Conservation (phyloP, 2,113 vertebrate species). For the Pholis gunnellus region DNA sequence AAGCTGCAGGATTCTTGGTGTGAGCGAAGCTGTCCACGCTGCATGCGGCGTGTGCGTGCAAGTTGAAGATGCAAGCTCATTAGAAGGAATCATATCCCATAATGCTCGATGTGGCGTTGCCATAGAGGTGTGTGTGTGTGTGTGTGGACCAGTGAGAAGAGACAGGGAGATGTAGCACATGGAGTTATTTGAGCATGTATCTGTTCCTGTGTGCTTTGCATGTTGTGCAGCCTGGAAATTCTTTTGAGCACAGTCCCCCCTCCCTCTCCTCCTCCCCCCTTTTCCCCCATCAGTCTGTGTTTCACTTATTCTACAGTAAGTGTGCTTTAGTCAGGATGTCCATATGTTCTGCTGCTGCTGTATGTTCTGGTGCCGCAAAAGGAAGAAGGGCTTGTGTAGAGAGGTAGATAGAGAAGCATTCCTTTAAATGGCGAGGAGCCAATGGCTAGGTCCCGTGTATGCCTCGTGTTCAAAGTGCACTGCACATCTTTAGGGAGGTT, state of each 20-base stretch:
- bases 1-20: conserved; percentile 42
- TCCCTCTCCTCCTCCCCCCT: too few species aligned
- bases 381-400: background rate
- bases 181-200: conserved; percentile 60
- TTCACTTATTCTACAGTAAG: background rate
- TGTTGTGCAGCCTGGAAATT: conserved; percentile 34
- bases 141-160: conserved; percentile 28
- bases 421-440: background rate
- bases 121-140: conserved; percentile 33
- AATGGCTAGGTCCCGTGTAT: background rate
- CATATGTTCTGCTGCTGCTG: conserved; percentile 6
- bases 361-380: background rate
- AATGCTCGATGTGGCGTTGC: conserved; percentile 44
- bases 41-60: background rate
- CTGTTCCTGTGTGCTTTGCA: conserved; percentile 33
- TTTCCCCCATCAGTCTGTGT: background rate
- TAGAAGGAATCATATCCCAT: conserved; percentile 59
- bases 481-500: conserved; percentile 9
- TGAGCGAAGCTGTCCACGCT: conserved; percentile 14
- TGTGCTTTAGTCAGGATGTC: background rate
- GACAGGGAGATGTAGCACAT: conserved; percentile 49
- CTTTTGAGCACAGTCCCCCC: conserved; percentile 6
- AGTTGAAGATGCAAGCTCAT: conserved; percentile 60
- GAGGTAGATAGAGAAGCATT: background rate
- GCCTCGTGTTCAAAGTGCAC: conserved; percentile 39